Evolutionary conservation across 2,888 invertebrate species (phyloP).

Genomic region (Dasypogon diadema): DNA sequence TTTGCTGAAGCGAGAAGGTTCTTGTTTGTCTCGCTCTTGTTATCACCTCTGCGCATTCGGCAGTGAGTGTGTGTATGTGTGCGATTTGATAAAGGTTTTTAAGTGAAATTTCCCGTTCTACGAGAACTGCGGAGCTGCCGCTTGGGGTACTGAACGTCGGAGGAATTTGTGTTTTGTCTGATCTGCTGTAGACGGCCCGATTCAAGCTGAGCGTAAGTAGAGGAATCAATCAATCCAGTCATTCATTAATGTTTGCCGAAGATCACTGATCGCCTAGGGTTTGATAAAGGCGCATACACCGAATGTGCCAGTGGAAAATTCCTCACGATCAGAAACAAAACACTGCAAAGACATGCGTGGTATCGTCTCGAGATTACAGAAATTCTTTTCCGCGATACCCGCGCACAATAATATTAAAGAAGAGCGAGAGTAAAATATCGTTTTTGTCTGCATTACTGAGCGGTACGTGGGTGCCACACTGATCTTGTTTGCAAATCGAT

Average conservation of each 20-base stretch:
- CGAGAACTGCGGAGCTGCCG: neutral
- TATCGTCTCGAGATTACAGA: slow-evolving; percentile 14
- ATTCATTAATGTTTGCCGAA: slow-evolving; percentile 7
- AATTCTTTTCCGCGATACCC: slow-evolving; percentile 30
- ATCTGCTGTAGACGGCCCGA: no score
- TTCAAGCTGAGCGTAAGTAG: slow-evolving; percentile 30
- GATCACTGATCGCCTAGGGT: neutral
- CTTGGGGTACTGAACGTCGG: neutral
- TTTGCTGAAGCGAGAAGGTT: neutral
- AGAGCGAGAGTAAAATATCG: slow-evolving; percentile 8
- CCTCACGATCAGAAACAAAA: neutral
- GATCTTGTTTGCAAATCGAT: slow-evolving; percentile 26
- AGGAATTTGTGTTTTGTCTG: no score
- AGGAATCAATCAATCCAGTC: slow-evolving; percentile 19
- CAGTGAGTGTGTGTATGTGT: slow-evolving; percentile 8
- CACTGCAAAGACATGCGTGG: slow-evolving; percentile 21
- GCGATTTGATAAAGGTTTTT: slow-evolving; percentile 17
- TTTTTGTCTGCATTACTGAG: neutral
- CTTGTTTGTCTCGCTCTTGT: neutral
- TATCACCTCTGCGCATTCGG: neutral
- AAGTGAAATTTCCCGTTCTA: neutral
- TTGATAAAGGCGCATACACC: neutral
- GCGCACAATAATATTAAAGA: slow-evolving; percentile 19
- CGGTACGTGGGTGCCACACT: slow-evolving; percentile 22
- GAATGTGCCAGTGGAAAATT: slow-evolving; percentile 25